Evolutionary conservation across 1,140 invertebrate species (phyloP), one percentile per base, ranked within the genome.

Genomic region (Cherax quadricarinatus): DNA sequence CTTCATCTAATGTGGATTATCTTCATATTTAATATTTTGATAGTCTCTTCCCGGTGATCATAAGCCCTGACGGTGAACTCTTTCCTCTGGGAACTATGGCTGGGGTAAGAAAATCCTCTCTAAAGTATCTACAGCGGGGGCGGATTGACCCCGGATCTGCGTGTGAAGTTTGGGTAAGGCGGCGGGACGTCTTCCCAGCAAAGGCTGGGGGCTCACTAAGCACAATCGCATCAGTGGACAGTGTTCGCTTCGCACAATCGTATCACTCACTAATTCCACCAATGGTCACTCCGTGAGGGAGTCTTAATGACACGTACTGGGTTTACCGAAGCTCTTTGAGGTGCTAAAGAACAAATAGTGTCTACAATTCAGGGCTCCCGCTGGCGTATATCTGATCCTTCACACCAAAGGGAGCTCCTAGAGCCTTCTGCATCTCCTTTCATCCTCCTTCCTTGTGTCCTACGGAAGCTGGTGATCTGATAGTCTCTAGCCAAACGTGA

Each of bases 151-250:
- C 30, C 30, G 30, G 30, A 41, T 41, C 24, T 75, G n/a, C 6
- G 5, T 12, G 62, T 66, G 62, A 18, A 21, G 14, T 6, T 1
- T 16, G 62, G 12, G 62, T 3, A n/a, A 41, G 6, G 21, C 70
- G 16, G n/a, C 24, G 6, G 70, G n/a, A 30, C 70, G 30, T n/a
- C 24, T 9, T 30, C 70, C 70, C 9, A 75, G 24, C 24, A 24
- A 75, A 75, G 24, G n/a, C 70, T 12, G 7, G 24, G 24, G 70
- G 0, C 30, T n/a, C 70, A 7, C n/a, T 75, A 30, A 75, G 24
- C 12, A 75, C 70, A 75, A 75, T 75, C 70, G 70, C 70, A 75
- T 75, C 70, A 75, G n/a, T 75, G 70, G 70, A 30, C 70, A 75
- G 70, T 75, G 24, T 75, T 30, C 24, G 24, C 70, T n/a, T 24